Percentiles rank a stretch among this genome's conserved stretches.
These are phyloP conservation scores for Engystomops pustulosus DNA, from an alignment of 2,113 vertebrate species.

Conservation along the genomic window DNA sequence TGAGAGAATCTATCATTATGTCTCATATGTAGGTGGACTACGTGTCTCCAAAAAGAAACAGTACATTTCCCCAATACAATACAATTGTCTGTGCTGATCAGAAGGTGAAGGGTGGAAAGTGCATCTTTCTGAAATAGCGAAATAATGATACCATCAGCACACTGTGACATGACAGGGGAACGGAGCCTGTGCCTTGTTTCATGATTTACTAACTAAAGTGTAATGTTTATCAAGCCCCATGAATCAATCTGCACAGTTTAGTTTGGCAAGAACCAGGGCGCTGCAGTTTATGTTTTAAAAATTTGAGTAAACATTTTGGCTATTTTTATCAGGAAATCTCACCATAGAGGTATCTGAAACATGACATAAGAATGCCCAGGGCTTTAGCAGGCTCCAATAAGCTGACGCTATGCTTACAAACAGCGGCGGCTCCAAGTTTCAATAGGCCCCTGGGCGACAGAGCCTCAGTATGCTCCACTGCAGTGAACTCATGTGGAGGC, in stretches of 20 bases:
- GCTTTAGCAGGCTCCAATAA: background rate
- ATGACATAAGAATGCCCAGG: background rate
- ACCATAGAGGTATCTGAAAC: background rate
- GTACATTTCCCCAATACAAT: no score
- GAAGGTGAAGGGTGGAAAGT: background rate
- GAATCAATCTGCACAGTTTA: conserved; percentile 26
- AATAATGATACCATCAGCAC: background rate
- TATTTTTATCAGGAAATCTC: conserved; percentile 25
- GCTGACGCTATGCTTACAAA: background rate
- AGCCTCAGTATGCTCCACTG: no score
- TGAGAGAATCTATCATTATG: no score
- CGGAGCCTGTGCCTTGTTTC: background rate
- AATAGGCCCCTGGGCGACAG: no score
- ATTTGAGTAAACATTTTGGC: background rate
- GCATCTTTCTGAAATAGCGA: background rate
- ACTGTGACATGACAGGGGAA: background rate
- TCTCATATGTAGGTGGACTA: no score
- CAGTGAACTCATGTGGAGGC: no score
- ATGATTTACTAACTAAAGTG: conserved; percentile 24
- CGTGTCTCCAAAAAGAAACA: no score
- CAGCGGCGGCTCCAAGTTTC: no score
- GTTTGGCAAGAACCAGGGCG: background rate
- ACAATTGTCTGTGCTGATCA: background rate
- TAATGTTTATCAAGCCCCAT: conserved; percentile 12
- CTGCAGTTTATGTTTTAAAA: conserved; percentile 9